Evolutionary conservation across 2,797 vertebrate genomes (phyloP), one percentile per base, ranked within the genome.

Genomic region (Triplophysa bombifrons): DNA sequence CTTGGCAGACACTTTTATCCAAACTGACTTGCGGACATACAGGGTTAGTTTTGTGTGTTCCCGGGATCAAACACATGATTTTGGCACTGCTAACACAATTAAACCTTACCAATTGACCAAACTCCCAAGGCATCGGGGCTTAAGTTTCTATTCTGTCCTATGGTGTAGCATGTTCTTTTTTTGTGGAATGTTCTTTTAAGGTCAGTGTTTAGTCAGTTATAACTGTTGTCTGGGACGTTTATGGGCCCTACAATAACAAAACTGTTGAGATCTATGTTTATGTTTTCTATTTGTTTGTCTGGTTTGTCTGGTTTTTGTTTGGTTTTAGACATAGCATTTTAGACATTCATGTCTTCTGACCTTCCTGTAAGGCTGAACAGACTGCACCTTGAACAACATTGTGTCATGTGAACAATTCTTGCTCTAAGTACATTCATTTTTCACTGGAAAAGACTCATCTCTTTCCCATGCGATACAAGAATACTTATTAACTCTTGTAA

Each of bases 281-380:
- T 80, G 44, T 41, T 4, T 13, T 81, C 19, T 41, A 13, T 66
- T 44, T 56, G 41, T 76, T 58, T 60, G 68, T 78, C 30, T 73
- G 63, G 44, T 44, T 19, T 55, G 30, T 30, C 30, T 69, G 13
- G 60, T 48, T 81, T 44, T 41, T 77, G 75, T 67, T 51, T 48
- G 16, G 14, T 66, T 46, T 44, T 14, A 56, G 55, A 70, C 56
- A 46, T 20, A 51, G 72, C 58, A 30, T 30, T 30, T 30, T 5
- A 30, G 30, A 30, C 30, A 30, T 30, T 30, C 30, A 30, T 30
- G 30, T 55, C 25, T 53, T 14, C 20, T 85, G 71, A 81, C 66
- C 65, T 72, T 70, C 51, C 53, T 27, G 30, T 63, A 78, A 44
- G 38, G 19, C 20, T 20, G 20, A 68, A 51, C 38, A 66, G 30